Evolutionary conservation across 2,113 vertebrate genomes (phyloP).

Genomic region (Tragelaphus buxtoni): DNA sequence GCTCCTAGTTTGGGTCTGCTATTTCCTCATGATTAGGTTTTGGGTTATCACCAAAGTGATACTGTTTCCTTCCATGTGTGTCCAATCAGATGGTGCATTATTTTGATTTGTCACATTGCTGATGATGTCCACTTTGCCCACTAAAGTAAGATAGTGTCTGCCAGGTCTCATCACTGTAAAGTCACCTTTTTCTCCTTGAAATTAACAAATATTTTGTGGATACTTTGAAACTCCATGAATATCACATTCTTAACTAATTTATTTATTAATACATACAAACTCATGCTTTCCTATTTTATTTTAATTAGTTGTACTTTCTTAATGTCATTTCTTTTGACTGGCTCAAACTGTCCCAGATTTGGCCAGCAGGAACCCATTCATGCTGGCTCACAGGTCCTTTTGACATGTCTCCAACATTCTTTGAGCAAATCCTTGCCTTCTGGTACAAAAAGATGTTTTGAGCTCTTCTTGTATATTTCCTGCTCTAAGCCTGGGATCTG

Average conservation of each 20-base stretch:
- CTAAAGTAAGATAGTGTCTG: background rate
- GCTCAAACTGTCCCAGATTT: background rate
- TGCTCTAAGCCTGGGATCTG: background rate
- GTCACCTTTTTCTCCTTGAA: background rate
- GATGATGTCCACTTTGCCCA: background rate
- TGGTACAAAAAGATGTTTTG: background rate
- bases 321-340: background rate
- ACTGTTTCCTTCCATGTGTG: background rate
- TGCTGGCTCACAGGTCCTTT: background rate
- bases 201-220: background rate
- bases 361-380: background rate
- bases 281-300: background rate
- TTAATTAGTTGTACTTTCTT: background rate
- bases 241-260: background rate
- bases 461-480: background rate
- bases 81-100: background rate
- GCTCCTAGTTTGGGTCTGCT: background rate
- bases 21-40: background rate
- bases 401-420: background rate
- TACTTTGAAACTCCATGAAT: background rate
- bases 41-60: background rate
- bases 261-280: background rate
- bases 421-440: background rate
- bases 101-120: background rate
- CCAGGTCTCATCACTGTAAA: background rate